Conservation (phyloP, 2,888 invertebrate genomes). For the Gerris lacustris region DNA sequence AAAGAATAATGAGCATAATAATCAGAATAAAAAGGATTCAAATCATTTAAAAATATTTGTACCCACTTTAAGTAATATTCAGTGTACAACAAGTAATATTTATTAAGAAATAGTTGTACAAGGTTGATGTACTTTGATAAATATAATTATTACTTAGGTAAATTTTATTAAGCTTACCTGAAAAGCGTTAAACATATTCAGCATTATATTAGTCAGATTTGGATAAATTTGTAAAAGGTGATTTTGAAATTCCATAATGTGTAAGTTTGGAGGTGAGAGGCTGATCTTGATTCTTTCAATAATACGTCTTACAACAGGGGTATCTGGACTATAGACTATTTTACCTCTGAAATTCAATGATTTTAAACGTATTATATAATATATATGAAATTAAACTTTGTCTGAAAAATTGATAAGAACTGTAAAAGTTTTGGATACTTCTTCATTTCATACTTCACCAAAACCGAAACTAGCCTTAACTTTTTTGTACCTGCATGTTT, state of each 20-base stretch:
- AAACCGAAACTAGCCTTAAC: too few species aligned
- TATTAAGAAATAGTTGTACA: too few species aligned
- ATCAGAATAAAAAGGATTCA: too few species aligned
- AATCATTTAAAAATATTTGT: too few species aligned
- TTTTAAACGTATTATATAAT: not conserved
- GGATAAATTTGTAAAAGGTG: not conserved
- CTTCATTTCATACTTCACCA: not conserved
- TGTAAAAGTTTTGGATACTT: too few species aligned
- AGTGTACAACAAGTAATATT: too few species aligned
- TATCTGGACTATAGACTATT: constrained; percentile 60
- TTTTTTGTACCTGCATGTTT: too few species aligned
- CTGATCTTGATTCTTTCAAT: constrained; percentile 43
- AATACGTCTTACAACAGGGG: constrained; percentile 45
- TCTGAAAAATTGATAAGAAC: too few species aligned
- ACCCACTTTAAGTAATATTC: too few species aligned
- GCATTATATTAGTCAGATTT: not conserved
- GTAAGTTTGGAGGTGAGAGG: constrained; percentile 10
- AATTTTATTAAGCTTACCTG: not conserved
- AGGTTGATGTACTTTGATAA: too few species aligned
- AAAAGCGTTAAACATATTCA: not conserved
- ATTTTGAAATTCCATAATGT: not conserved
- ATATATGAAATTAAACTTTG: not conserved
- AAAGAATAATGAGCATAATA: too few species aligned
- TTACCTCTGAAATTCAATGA: constrained; percentile 48
- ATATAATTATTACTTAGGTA: too few species aligned